These are phyloP conservation scores for Baryphthengus martii DNA, from an alignment of 2,113 vertebrate genomes.

Conservation along the genomic window DNA sequence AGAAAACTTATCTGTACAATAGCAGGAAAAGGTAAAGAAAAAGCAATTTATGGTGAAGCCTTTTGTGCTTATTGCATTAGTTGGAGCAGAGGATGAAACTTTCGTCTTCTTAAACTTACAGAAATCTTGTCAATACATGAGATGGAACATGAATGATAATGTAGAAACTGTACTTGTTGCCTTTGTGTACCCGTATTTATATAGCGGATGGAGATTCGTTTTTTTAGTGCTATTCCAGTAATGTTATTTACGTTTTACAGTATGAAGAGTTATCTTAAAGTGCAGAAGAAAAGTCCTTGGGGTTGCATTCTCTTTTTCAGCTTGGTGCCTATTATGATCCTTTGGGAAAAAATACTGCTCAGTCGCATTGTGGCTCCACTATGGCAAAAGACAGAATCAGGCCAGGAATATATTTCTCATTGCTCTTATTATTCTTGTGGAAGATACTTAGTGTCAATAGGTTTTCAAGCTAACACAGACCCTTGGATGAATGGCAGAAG, in stretches of 20 bases:
- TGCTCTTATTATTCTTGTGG: not conserved
- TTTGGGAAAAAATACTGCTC: not conserved
- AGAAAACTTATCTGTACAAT: not conserved
- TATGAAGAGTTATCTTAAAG: not conserved
- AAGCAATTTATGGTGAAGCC: not conserved
- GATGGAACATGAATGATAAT: not conserved
- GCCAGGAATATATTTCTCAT: not conserved
- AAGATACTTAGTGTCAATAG: not conserved
- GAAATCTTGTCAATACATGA: not conserved
- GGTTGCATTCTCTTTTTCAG: not conserved
- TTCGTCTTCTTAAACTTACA: not conserved
- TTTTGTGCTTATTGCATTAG: not conserved
- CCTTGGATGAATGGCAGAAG: not conserved
- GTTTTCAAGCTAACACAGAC: not conserved
- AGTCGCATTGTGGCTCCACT: not conserved
- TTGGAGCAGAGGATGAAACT: not conserved
- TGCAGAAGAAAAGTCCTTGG: not conserved
- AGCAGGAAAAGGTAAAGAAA: constrained; percentile 8
- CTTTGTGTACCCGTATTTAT: not conserved
- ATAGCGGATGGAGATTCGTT: not conserved
- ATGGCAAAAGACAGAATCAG: not conserved
- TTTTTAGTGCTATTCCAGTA: not conserved
- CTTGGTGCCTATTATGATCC: not conserved
- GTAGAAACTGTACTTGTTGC: not conserved
- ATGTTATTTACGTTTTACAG: not conserved